Base-by-base conservation (phyloP, 1,140 invertebrate genomes). In the Monomorium pharaonis region DNA sequence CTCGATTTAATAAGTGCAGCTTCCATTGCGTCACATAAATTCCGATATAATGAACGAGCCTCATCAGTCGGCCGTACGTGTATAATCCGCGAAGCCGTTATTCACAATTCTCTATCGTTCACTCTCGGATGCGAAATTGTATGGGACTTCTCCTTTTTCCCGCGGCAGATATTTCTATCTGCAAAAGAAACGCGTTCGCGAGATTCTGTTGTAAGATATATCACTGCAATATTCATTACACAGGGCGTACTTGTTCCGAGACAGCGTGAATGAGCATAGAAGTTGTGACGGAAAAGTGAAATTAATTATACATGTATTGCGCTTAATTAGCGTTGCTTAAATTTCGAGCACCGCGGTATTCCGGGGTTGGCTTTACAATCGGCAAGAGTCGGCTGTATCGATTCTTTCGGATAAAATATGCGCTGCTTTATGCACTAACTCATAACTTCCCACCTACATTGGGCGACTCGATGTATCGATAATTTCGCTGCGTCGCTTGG, bases 381-480 rank as follows among this genome's bases (percentile, higher is more conserved):
- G 3, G 37, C 74, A 77, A 81, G 49, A 33, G 47, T 69, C 49
- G 51, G 67, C 78, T 42, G 67, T 83, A 83, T 83, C 78, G 78
- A 83, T 83, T 83, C 14, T 21, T 33, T 44, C 33, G 78, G 65
- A 83, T 83, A 83, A 83, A 83, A 83, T 83, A 83, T 72, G 24
- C 67, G 67, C 67, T 74, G 65, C 69, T 80, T 89, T 77, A 65
- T 87, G 51, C 86, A 44, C 58, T 77, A 77, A 81, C 88, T 81
- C 81, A 72, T 70, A 87, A 76, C 81, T 89, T 77, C 51, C 37
- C 27, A 63, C 49, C 74, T 74, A 63, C 67, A 89, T 72, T 47
- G 70, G 18, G 21, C 18, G 51, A 49, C 37, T 65, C 76, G 86
- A 88, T 90, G 83, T 88, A 90, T 90, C 88, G 88, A 86, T 90